These are phyloP conservation scores for Nicator chloris DNA, from an alignment of 2,113 vertebrate genomes.

Conservation along the genomic window DNA sequence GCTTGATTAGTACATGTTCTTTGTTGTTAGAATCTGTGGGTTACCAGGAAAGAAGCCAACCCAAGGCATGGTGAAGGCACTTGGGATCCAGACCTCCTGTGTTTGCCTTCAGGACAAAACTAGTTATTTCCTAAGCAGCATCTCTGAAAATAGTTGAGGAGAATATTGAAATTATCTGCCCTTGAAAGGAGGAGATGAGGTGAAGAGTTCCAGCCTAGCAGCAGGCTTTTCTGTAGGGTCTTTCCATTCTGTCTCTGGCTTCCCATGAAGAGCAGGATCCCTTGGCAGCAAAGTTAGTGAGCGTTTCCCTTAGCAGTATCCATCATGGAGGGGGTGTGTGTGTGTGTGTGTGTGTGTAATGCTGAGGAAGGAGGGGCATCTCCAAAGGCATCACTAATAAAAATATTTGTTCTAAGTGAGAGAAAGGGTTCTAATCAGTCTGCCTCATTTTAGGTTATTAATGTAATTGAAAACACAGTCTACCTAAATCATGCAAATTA, in stretches of 20 bases:
- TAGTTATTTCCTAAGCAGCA: not conserved
- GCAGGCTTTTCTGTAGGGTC: not conserved
- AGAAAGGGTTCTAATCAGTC: constrained; percentile 52
- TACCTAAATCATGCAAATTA: constrained; percentile 64
- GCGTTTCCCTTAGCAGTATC: not conserved
- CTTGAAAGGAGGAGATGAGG: not conserved
- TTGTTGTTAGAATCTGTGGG: not conserved
- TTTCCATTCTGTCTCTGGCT: not conserved
- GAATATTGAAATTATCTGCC: not conserved
- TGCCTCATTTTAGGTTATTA: constrained; percentile 56
- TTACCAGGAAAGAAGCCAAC: not conserved
- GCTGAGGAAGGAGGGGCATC: not conserved
- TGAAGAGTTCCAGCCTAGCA: not conserved
- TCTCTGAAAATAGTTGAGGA: not conserved
- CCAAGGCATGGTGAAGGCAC: not conserved
- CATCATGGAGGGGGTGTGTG: not conserved
- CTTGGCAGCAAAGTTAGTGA: not conserved
- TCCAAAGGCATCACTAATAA: not conserved
- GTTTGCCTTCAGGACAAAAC: not conserved
- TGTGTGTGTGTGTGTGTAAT: not conserved
- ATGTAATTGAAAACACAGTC: constrained; percentile 58
- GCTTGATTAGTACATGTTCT: not conserved
- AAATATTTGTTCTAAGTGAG: constrained; percentile 36
- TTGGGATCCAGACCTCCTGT: not conserved
- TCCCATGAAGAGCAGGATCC: not conserved